phyloP scores from a whole-genome alignment of 2,113 vertebrate genomes.

The Indicator indicator region DNA sequence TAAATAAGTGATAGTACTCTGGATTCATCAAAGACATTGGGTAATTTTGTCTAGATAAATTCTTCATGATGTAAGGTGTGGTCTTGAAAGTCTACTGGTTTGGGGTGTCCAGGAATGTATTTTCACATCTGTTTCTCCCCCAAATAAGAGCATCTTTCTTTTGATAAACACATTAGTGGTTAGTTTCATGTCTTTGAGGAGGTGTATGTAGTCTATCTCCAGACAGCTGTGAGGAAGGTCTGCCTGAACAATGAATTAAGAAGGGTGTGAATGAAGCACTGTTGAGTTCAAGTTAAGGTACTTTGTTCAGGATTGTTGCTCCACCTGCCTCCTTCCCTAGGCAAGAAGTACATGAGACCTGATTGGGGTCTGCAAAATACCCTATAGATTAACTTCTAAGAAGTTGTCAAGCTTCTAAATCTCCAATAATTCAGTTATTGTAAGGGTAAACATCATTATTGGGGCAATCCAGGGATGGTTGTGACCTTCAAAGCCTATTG shows the following conservation, averaged over 20 bases:
- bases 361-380: not conserved
- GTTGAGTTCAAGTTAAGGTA: not conserved
- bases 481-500: not conserved
- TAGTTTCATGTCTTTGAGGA: not conserved
- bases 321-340: not conserved
- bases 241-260: not conserved
- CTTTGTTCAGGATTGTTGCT: not conserved
- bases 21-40: not conserved
- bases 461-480: not conserved
- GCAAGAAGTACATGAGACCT: not conserved
- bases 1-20: constrained; percentile 6
- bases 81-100: not conserved
- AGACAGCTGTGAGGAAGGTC: not conserved
- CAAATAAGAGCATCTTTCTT: constrained; percentile 6
- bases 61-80: not conserved
- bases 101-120: not conserved
- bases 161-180: not conserved
- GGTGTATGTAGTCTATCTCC: not conserved
- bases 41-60: not conserved
- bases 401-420: not conserved
- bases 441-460: not conserved
- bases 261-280: accelerated
- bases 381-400: not conserved
- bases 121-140: constrained; percentile 33
- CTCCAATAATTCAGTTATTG: not conserved